phyloP scores from a whole-genome alignment of 2,888 invertebrate species.

The Flexamia atlantica region DNA sequence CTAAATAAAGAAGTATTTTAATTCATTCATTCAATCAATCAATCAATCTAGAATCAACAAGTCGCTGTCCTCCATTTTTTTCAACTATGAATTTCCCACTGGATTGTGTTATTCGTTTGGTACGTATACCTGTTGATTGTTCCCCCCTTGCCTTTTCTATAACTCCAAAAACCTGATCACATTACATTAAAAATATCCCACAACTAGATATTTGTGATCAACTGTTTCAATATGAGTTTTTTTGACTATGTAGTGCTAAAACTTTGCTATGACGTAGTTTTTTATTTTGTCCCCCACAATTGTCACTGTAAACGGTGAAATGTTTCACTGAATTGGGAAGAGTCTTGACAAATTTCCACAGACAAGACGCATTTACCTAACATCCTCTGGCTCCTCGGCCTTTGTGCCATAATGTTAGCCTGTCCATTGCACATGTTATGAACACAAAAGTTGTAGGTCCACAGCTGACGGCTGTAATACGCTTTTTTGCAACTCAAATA shows the following conservation, averaged over 20 bases:
- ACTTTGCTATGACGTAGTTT: slow-evolving; percentile 63
- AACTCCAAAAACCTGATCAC: slow-evolving; percentile 65
- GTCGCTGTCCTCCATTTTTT: slow-evolving; percentile 18
- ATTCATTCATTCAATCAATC: too few relatives aligned
- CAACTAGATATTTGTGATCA: slow-evolving; percentile 60
- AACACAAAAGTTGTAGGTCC: slow-evolving; percentile 68
- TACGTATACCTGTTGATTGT: slow-evolving; percentile 37
- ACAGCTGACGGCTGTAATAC: slow-evolving; percentile 67
- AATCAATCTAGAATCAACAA: slow-evolving; percentile 30
- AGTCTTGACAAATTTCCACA: slow-evolving; percentile 65
- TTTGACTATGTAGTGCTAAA: slow-evolving; percentile 66
- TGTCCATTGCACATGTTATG: slow-evolving; percentile 61
- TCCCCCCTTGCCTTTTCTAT: slow-evolving; percentile 65
- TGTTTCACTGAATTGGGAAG: slow-evolving; percentile 61
- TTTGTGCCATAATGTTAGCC: slow-evolving; percentile 67
- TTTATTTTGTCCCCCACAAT: slow-evolving; percentile 64
- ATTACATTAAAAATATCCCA: slow-evolving; percentile 66
- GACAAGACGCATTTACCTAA: slow-evolving; percentile 67
- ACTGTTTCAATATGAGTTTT: slow-evolving; percentile 63
- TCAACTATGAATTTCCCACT: slow-evolving; percentile 27
- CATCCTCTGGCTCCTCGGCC: slow-evolving; percentile 65
- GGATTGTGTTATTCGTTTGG: slow-evolving; percentile 51
- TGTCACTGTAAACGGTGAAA: slow-evolving; percentile 65
- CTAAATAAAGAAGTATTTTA: too few relatives aligned
- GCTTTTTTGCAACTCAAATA: slow-evolving; percentile 65